These are phyloP conservation scores for Psittacula echo DNA, from an alignment of 2,797 vertebrate species.

Conservation along the genomic window DNA sequence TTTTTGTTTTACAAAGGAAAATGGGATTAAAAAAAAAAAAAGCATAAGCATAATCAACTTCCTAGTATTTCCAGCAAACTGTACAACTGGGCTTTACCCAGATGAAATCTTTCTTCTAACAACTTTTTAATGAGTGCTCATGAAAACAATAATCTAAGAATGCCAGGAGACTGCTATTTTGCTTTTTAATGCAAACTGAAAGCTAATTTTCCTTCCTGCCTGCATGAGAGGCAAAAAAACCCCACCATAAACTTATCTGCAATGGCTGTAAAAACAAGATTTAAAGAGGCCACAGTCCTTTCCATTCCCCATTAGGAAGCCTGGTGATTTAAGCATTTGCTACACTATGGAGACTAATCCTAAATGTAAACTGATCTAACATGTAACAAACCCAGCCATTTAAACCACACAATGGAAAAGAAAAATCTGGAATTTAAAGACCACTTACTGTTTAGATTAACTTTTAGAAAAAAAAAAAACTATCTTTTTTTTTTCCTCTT, in stretches of 20 bases:
- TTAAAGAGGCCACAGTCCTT: not conserved
- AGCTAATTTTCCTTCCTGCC: not conserved
- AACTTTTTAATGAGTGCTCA: not conserved
- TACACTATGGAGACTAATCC: not conserved
- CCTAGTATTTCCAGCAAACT: not conserved
- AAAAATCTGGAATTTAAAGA: not conserved
- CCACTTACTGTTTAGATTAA: not conserved
- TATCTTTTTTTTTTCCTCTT: not conserved
- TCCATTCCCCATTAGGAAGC: not conserved
- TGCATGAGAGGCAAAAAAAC: not conserved
- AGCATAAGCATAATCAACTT: not conserved
- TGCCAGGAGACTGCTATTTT: not conserved
- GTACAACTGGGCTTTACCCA: not conserved
- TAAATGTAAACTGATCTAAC: not conserved
- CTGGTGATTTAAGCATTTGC: not conserved
- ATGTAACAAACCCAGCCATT: not conserved
- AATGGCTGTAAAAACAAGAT: slow-evolving; percentile 37
- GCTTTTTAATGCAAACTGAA: not conserved
- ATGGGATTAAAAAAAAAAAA: not conserved
- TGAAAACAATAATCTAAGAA: not conserved
- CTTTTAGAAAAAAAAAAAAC: not conserved
- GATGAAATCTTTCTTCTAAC: not conserved
- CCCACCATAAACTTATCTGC: not conserved
- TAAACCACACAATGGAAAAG: not conserved
- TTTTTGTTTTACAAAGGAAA: not conserved